phyloP scores from a whole-genome alignment of 2,113 vertebrate species.

The Haplotaxodon microlepis region DNA sequence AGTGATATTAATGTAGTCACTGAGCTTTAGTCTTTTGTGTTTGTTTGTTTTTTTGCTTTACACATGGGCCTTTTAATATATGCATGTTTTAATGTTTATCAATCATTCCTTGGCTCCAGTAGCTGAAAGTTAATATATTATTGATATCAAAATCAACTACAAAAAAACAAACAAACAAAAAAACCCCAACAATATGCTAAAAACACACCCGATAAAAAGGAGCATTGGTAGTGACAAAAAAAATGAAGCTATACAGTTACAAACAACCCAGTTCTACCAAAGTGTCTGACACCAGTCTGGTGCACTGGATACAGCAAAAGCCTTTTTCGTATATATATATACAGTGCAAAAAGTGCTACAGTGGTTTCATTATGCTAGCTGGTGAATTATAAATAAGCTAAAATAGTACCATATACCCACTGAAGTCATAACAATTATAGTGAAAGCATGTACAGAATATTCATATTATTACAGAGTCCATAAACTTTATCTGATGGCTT shows the following conservation, averaged over 20 bases:
- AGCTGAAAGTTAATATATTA: constrained; percentile 43
- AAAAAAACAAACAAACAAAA: neutral
- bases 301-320: constrained; percentile 27
- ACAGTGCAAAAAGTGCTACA: constrained; percentile 68
- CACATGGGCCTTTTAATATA: neutral
- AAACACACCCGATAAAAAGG: constrained; percentile 43
- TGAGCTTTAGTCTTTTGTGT: neutral
- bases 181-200: neutral
- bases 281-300: constrained; percentile 35
- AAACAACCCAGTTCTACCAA: constrained; percentile 38
- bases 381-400: constrained; percentile 67
- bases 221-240: constrained; percentile 49
- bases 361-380: constrained; percentile 54
- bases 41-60: neutral
- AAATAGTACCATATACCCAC: constrained; percentile 36
- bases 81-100: neutral
- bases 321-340: constrained; percentile 40
- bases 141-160: constrained; percentile 13
- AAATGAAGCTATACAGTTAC: constrained; percentile 52
- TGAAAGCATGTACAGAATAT: constrained; percentile 32
- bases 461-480: constrained; percentile 29
- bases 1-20: constrained; percentile 33
- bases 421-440: constrained; percentile 22
- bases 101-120: constrained; percentile 5
- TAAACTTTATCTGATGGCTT: constrained; percentile 32